Base-by-base conservation (phyloP, 2,888 invertebrate genomes). In the Seira ritae region DNA sequence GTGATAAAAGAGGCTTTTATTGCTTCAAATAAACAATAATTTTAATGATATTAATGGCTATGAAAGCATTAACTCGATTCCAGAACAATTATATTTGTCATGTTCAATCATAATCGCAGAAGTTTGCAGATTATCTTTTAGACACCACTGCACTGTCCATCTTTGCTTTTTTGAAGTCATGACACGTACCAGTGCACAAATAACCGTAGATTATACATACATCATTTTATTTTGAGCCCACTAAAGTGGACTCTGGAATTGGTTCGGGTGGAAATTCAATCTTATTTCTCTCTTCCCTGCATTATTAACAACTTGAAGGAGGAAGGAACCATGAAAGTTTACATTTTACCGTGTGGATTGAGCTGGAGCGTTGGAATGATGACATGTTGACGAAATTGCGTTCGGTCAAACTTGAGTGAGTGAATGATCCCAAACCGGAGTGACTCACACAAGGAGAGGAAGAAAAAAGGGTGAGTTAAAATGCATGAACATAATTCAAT, bases 401-500 rank as follows among this genome's bases (percentile, higher is more conserved):
- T 50, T 50, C 12, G 15, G 50, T 50, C 31, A 31, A 31, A 31
- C 31, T 8, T 4, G 31, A 31, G n/a, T n/a, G n/a, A 31, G 8
- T 4, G 31, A 4, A 4, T 31, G 31, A 31, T 31, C 31, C 8
- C 31, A 2, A 31, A 2, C 31, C 31, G 31, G 31, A 31, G 31
- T 31, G 31, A 31, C 31, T 31, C 2, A 8, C 31, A 31, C 2
- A 31, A 31, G 3, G 3, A 31, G n/a, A n/a, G n/a, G n/a, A 31
- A 8, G 8, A 31, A 31, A 31, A 31, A 31, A 31, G 31, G 31
- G 31, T 31, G 31, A 50, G 50, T 80, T 19, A 23, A 20, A 23
- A 70, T 69, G 50, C 46, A 80, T 74, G 80, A 80, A 12, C 46
- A 24, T 80, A 75, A 80, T 80, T 80, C 80, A 70, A 80, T 75